Evolutionary conservation across 2,888 invertebrate genomes (phyloP), one percentile per base, ranked within the genome.

Genomic region (Melanostoma scalare): DNA sequence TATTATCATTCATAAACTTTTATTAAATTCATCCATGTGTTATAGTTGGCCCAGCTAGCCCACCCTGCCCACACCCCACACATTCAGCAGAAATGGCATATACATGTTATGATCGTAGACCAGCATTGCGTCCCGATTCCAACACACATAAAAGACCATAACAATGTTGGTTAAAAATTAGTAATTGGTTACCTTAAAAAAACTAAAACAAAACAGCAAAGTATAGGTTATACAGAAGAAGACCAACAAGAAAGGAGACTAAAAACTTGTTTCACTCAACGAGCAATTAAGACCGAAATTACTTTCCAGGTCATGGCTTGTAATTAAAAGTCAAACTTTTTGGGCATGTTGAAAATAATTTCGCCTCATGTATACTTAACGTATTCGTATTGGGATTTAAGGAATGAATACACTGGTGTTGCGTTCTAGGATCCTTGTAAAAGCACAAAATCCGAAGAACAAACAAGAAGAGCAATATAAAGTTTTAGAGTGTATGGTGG

Each of bases 261-360:
- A 65, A 73, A 86, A 86, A 85, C 86, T 86, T 86, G 85, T 85
- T 86, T 86, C 86, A 86, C 86, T 86, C 86, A 86, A 86, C 85
- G 86, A 86, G 86, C 86, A 86, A 86, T 86, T 86, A 86, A 86
- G 86, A 86, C 86, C 86, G 56, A 85, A 86, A 86, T 86, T 86
- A 86, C 85, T 85, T 80, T 86, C 86, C 85, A 85, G 86, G 86
- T 86, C 86, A 85, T 86, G 85, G 82, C 85, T 82, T 82, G 86
- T 85, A 86, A 86, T 86, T 86, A 86, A 86, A 86, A 86, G 86
- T 86, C 85, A 86, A 86, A 86, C 86, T 86, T 84, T 84, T 79
- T 79, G 84, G 74, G 74, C 74, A 79, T 79, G 84, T 79, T 84
- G 79, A 50, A 84, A 79, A 84, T 79, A 84, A 79, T 84, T 84